Base-by-base conservation (phyloP, 2,113 vertebrate species). In the Collichthys lucidus region DNA sequence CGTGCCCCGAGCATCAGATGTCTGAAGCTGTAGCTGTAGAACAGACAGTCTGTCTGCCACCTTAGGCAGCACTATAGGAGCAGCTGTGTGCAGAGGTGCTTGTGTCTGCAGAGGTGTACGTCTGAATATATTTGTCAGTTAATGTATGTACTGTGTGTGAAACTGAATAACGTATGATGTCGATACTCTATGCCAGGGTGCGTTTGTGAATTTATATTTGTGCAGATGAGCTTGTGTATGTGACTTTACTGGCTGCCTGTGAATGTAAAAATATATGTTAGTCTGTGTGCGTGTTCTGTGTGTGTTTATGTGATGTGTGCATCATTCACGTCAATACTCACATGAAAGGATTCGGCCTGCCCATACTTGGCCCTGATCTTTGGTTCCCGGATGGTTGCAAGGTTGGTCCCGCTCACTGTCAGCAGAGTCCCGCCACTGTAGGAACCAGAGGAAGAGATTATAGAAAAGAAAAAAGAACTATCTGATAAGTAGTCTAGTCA, bases 321-420 rank as follows among this genome's bases (percentile, higher is more conserved):
- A 65, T 70, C 12, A 24, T 70, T 81, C 35, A 44, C 31, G 44
- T 74, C 4, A 44, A 46, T 78, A 96, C 98, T 98, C 92, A 99
- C 98, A 0, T 98, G 97, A 72, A 97, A 96, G 29, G 96, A 96
- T 90, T 99, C 97, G 0, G 96, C 93, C 17, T 94, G 96, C 59
- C 95, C 95, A 0, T 98, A 98, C 85, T 98, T 99, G 92, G 97
- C 97, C 24, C 98, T 95, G 88, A 99, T 98, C 89, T 94, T 97
- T 26, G 97, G 98, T 50, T 98, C 98, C 42, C 96, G 95, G 88
- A 99, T 96, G n/a, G 97, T 98, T 80, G 96, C 97, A 74, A 99
- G 94, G 90, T 98, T 99, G 90, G 97, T 97, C 62, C 98, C 97
- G 0, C 95, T 98, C 83, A 99, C 96, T 0, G 96, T 99, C 56